Conservation (phyloP, 2,888 invertebrate species). For the Meghimatium bilineatum region DNA sequence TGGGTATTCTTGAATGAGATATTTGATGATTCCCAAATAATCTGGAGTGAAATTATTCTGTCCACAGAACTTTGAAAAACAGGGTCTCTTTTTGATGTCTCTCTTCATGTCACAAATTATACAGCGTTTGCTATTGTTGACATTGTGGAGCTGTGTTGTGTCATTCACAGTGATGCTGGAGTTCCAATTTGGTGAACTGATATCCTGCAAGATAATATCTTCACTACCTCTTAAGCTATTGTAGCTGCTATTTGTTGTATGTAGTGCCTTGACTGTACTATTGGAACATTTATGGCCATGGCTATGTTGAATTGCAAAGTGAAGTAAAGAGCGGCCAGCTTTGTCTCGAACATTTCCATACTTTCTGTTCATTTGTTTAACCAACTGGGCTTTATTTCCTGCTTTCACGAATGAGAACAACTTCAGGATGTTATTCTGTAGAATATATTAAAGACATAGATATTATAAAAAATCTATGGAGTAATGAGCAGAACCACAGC, state of each 20-base stretch:
- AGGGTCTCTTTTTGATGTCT: constrained; percentile 5
- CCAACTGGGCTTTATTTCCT: constrained; percentile 62
- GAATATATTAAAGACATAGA: too few species aligned
- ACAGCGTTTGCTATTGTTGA: too few species aligned
- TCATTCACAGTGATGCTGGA: too few species aligned
- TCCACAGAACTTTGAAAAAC: background rate
- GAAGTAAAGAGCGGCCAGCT: constrained; percentile 72
- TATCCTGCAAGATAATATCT: too few species aligned
- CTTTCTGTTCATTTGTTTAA: constrained; percentile 66
- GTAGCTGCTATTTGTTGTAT: background rate
- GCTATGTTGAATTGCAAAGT: constrained; percentile 69
- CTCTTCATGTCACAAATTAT: background rate
- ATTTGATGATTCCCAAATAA: constrained; percentile 21
- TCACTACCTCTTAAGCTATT: too few species aligned
- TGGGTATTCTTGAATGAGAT: constrained; percentile 29
- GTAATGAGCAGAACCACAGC: too few species aligned
- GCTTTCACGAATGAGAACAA: constrained; percentile 65
- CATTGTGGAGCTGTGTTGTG: too few species aligned
- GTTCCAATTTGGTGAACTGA: too few species aligned
- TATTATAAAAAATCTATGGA: too few species aligned
- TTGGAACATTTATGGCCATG: background rate
- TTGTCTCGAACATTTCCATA: constrained; percentile 65
- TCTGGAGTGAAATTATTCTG: constrained; percentile 5
- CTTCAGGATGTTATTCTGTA: constrained; percentile 34
- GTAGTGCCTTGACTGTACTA: background rate